A percentile compares a stretch with the other conserved stretches of the same genome.
These are phyloP conservation scores for Philopedon plagiatum DNA, from an alignment of 2,888 invertebrate species.

Conservation along the genomic window DNA sequence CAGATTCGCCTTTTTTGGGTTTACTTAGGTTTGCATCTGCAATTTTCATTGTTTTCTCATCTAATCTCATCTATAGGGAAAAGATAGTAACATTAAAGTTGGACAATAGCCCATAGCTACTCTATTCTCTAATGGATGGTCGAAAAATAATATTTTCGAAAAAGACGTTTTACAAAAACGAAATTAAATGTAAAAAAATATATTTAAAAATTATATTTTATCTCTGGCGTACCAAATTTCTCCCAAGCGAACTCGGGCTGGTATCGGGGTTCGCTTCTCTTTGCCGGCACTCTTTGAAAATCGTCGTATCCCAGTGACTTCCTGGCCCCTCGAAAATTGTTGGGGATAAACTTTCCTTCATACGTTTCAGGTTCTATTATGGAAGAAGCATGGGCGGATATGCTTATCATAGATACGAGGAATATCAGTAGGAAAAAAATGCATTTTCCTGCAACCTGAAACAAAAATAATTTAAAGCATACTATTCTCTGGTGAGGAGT, in stretches of 20 bases:
- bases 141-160: not conserved
- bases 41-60: no score
- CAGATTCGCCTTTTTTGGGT: no score
- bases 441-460: not conserved
- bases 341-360: constrained; percentile 41
- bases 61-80: no score
- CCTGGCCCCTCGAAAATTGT: constrained; percentile 44
- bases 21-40: no score
- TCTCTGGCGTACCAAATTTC: constrained; percentile 7
- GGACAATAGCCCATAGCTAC: no score
- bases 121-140: no score
- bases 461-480: not conserved
- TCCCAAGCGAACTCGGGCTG: constrained; percentile 18
- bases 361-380: constrained; percentile 47
- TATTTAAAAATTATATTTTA: constrained; percentile 25
- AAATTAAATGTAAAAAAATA: no score
- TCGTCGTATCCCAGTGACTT: constrained; percentile 46
- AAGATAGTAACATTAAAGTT: no score
- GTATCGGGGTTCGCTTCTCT: not conserved
- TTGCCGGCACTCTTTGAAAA: constrained; percentile 42
- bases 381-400: not conserved
- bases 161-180: not conserved
- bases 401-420: not conserved
- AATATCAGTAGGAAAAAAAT: not conserved
- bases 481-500: no score